Conservation (phyloP, 2,888 invertebrate genomes). For the Amiota minor region DNA sequence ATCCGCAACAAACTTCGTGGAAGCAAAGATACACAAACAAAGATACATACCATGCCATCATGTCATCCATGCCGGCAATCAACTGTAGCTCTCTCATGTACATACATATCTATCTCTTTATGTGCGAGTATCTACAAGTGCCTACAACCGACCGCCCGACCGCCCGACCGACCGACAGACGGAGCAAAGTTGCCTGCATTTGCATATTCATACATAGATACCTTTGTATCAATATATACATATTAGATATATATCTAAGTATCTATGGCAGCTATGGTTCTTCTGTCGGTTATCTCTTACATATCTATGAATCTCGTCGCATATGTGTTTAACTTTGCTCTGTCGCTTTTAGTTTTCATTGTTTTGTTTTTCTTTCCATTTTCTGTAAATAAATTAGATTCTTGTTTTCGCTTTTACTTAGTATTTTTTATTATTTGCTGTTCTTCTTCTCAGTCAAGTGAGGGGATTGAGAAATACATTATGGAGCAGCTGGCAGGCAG, state of each 20-base stretch:
- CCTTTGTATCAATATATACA: not conserved
- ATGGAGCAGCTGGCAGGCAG: not conserved
- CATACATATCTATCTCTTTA: not conserved
- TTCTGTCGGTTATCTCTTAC: not conserved
- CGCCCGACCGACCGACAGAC: not conserved
- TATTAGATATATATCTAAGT: not conserved
- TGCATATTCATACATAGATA: not conserved
- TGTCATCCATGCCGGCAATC: conserved; percentile 9
- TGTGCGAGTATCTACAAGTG: conserved; percentile 10
- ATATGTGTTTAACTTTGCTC: conserved; percentile 42
- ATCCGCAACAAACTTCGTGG: not conserved
- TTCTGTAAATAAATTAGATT: conserved; percentile 14
- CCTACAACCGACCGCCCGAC: not conserved
- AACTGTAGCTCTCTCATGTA: not conserved
- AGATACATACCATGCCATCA: not conserved
- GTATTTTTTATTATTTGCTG: conserved; percentile 20
- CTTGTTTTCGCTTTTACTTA: conserved; percentile 1
- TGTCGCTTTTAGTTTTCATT: conserved; percentile 24
- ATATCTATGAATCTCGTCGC: not conserved
- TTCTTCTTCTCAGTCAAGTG: conserved; percentile 11
- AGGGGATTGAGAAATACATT: not conserved
- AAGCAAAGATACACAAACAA: conserved; percentile 7
- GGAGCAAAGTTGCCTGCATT: not conserved
- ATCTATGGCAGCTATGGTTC: not conserved
- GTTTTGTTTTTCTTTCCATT: not conserved